Evolutionary conservation across 2,888 invertebrate species (phyloP), one percentile per base, ranked within the genome.

Genomic region (Pammene fasciana): DNA sequence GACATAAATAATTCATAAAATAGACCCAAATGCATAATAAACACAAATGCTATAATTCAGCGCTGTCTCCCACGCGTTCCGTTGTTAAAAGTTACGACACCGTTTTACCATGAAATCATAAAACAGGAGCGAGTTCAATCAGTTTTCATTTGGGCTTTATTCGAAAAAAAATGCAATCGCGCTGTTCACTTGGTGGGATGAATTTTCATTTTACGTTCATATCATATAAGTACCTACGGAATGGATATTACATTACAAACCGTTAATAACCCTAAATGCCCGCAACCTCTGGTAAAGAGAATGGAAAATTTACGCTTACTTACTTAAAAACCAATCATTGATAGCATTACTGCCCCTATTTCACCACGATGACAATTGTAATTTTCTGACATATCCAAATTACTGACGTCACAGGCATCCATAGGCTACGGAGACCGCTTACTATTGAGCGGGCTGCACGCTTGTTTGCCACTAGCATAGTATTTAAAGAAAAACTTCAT

Each of bases 11-110:
- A 87, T 88, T 82, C 84, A 85, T 82, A 82, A 78, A 81, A 80
- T 75, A 79, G 82, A 80, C 84, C 86, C 80, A 83, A 86, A 87
- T 86, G 84, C 87, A 86, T 86, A 86, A 86, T 82, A 80, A 79
- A 79, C 81, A 81, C 83, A 85, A 85, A 85, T 78, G 81, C 77
- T 78, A 80, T 81, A 82, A 86, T 81, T 85, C 80, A 83, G 78
- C 75, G 77, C 70, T 65, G 79, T 81, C 83, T 80, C 86, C 87
- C 78, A 87, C 86, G 75, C 65, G 65, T 48, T 60, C 60, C 70
- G 70, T 60, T 70, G 65, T 65, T 70, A 61, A 66, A 66, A 56
- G 70, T 66, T 70, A 70, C 70, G 66, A 70, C 65, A 70, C 65
- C 54, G 48, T 54, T 65, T 60, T 65, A 60, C 65, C 65, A 70